Base-by-base conservation (phyloP, 2,888 invertebrate genomes). In the Therioaphis trifolii region DNA sequence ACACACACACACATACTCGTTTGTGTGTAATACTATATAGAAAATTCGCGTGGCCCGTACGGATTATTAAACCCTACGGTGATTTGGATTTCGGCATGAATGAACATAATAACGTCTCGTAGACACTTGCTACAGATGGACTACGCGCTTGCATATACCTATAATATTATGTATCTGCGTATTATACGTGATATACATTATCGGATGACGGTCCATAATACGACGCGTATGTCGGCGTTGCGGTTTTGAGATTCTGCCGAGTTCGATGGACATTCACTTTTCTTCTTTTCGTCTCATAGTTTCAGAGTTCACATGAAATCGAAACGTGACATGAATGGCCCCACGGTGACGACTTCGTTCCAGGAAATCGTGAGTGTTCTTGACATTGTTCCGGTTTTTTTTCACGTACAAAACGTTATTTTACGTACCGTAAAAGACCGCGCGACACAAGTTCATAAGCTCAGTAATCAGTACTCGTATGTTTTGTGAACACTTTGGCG, bases 21-120 rank as follows among this genome's bases (percentile, higher is more conserved):
- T n/a, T n/a, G n/a, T n/a, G 18, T 58, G n/a, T 72, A 72, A 55
- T 72, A 55, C 21, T 35, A 72, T 35, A 72, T 55, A 75, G 75
- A 75, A 75, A 75, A 75, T 58, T n/a, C 3, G 14, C 52, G 58
- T 75, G 58, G 58, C 58, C 40, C 40, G 40, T 43, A 43, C 3
- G 58, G 58, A 58, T 75, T 75, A 75, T 61, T 58, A 61, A 58
- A 24, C 14, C 21, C 74, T 58, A 43, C 75, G 24, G 43, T 43
- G 75, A 75, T 75, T 61, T 58, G 27, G 43, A 61, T 58, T 43
- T 61, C 58, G 40, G 40, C 24, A 75, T 43, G 58, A 58, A 40
- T 40, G 35, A 9, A 40, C 35, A 55, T 35, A n/a, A 63, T 63
- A 4, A 35, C 7, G 1, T 35, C 15, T 0, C n/a, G 7, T 18